These are phyloP conservation scores for Acrocyrtus sp. DNA, from an alignment of 2,888 invertebrate genomes.

Conservation along the genomic window DNA sequence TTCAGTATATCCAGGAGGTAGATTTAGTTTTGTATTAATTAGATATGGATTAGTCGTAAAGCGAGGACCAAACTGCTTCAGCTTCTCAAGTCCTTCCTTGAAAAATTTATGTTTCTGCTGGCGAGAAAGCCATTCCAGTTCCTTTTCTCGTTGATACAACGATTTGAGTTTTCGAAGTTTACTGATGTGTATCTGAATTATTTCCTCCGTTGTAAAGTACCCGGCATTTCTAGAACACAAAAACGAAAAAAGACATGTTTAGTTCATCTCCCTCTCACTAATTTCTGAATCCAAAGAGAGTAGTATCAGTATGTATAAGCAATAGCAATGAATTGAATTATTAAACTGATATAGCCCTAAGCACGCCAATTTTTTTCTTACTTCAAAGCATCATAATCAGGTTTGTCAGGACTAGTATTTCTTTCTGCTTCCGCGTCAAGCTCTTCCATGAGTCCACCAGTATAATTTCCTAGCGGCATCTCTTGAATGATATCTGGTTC, in stretches of 20 bases:
- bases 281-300: too few species aligned
- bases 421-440: slow-evolving; percentile 30
- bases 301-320: too few species aligned
- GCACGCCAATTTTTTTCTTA: slow-evolving; percentile 1
- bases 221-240: slow-evolving; percentile 23
- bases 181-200: slow-evolving; percentile 31
- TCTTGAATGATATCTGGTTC: slow-evolving; percentile 32
- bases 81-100: slow-evolving; percentile 24
- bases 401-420: slow-evolving; percentile 33
- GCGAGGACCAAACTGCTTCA: slow-evolving; percentile 20
- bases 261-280: too few species aligned
- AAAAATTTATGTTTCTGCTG: slow-evolving; percentile 21
- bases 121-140: slow-evolving; percentile 22
- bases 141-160: slow-evolving; percentile 32
- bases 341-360: too few species aligned
- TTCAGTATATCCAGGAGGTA: slow-evolving; percentile 29
- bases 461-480: slow-evolving; percentile 10
- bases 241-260: too few species aligned
- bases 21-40: slow-evolving; percentile 23
- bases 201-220: slow-evolving; percentile 33
- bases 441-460: slow-evolving; percentile 32
- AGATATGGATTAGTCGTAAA: slow-evolving; percentile 37
- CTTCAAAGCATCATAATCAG: slow-evolving; percentile 39
- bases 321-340: too few species aligned
- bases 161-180: slow-evolving; percentile 27